Conservation (phyloP, 2,113 vertebrate genomes). For the Chaetorhynchus papuensis region DNA sequence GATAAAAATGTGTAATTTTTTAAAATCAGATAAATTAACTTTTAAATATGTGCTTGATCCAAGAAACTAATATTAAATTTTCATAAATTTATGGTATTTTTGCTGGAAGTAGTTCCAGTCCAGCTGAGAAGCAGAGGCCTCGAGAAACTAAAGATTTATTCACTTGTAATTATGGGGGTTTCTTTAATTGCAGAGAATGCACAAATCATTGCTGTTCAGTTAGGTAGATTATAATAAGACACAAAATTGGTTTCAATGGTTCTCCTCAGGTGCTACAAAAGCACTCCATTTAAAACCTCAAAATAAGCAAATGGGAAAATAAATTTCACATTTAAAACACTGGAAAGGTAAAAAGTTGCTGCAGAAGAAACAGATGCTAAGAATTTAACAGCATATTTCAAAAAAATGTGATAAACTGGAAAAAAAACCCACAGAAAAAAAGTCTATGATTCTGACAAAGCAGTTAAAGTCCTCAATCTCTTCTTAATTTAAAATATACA, state of each 20-base stretch:
- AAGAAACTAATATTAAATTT: not conserved
- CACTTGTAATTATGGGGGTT: accelerated
- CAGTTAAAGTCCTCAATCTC: not conserved
- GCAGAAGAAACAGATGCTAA: not conserved
- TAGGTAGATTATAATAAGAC: not conserved
- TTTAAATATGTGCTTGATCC: not conserved
- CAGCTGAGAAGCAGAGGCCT: not conserved
- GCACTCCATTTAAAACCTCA: not conserved
- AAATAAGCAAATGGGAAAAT: not conserved
- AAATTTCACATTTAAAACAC: not conserved
- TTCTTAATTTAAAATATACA: not conserved
- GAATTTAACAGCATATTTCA: not conserved
- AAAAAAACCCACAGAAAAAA: not conserved
- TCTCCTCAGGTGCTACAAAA: not conserved
- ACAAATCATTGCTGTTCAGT: not conserved
- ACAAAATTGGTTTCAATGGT: not conserved
- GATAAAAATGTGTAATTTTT: not conserved
- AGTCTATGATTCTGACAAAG: not conserved
- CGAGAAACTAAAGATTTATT: not conserved
- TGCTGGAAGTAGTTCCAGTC: not conserved
- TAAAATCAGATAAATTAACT: not conserved
- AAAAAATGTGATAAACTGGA: not conserved
- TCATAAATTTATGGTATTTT: not conserved
- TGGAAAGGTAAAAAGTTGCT: not conserved
- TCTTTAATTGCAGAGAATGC: not conserved